Conservation (phyloP, 2,888 invertebrate genomes). For the Gisinianus flammeolus region DNA sequence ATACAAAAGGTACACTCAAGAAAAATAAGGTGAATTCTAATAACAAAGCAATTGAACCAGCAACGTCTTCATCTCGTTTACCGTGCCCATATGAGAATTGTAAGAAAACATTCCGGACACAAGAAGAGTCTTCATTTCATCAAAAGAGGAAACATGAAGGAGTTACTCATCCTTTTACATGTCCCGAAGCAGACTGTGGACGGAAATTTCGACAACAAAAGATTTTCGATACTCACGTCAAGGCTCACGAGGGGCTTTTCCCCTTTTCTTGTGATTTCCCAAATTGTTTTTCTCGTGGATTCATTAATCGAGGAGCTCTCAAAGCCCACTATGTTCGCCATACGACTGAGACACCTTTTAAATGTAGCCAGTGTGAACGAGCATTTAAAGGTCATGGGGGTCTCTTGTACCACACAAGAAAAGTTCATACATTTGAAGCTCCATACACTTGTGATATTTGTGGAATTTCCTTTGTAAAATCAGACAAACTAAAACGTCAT, state of each 20-base stretch:
- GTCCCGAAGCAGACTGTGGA: conserved; percentile 5
- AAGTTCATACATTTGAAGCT: background rate
- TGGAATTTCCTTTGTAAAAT: background rate
- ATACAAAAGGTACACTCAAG: background rate
- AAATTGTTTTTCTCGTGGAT: too few relatives aligned
- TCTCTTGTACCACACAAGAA: conserved; percentile 5
- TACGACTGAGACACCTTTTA: background rate
- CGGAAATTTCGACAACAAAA: background rate
- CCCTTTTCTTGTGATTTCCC: background rate
- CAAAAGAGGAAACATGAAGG: conserved; percentile 12
- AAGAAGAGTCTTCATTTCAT: background rate
- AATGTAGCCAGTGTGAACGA: conserved; percentile 2
- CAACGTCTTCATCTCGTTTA: background rate
- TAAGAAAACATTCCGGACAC: background rate
- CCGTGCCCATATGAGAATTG: background rate
- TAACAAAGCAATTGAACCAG: background rate
- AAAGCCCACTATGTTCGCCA: background rate
- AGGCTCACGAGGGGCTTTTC: background rate
- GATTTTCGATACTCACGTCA: background rate
- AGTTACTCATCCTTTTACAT: conserved; percentile 10
- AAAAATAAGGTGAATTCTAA: background rate
- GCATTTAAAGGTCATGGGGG: conserved; percentile 20
- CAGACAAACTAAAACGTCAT: conserved; percentile 16
- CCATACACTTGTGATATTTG: conserved; percentile 4
- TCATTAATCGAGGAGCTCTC: background rate